Base-by-base conservation (phyloP, 2,888 invertebrate species). In the Cremastinae sp. region DNA sequence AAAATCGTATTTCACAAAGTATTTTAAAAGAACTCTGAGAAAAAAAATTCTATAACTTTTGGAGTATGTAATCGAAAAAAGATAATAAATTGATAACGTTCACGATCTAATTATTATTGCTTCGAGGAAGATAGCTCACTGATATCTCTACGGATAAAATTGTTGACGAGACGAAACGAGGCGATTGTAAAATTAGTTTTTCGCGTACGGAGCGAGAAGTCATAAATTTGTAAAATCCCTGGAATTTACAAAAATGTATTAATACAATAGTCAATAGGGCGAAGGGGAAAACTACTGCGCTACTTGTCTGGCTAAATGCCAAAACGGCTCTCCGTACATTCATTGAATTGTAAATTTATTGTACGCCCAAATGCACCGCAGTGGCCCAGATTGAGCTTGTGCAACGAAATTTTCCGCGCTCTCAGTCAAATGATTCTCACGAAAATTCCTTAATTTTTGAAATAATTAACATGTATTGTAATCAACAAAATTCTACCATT, bases 271-370 rank as follows among this genome's bases (percentile, higher is more conserved):
- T 18, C 22, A 37, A 58, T 37, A 14, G 49, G 18, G 4, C 9
- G 41, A 39, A 20, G 62, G 49, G 35, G 45, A 37, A 72, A 72
- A 72, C 68, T 72, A 71, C 68, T 58, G 66, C 75, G 55, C 10
- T 45, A 18, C 16, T 51, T 39, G 22, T 68, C 62, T 75, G 75
- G 75, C 75, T 2, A 12, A 45, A 16, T 9, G 71, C 71, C 75
- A 75, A 39, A 47, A 66, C 4, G 43, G 18, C 39, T 28, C 58
- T 22, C 3, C 45, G 39, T 58, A 68, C 49, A 56, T 66, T 39
- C 78, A 74, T 75, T 79, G 66, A 77, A 76, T 62, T 61, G 53
- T 37, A 51, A 53, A 79, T 78, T 81, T 81, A 78, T 76, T 75
- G 56, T 71, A 55, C 55, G 74, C 79, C 61, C 66, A 64, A 72